These are phyloP conservation scores for Protobothrops mucrosquamatus DNA, from an alignment of 2,113 vertebrate genomes.

Conservation along the genomic window DNA sequence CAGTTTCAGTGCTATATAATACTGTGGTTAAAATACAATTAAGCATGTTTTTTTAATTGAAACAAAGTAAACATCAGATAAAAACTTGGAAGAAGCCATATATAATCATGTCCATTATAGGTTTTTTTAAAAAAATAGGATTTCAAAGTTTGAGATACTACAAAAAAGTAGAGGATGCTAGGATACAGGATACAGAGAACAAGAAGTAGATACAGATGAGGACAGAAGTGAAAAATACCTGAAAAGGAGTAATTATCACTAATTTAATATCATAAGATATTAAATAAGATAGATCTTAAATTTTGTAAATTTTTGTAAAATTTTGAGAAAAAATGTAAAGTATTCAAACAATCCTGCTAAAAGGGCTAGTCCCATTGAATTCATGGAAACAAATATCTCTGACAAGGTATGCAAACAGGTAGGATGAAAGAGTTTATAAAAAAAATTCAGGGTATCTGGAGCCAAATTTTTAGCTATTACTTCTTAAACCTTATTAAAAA, in stretches of 20 bases:
- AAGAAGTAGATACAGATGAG: background rate
- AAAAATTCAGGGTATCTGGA: background rate
- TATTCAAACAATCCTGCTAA: background rate
- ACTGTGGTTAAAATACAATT: background rate
- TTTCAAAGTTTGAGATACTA: background rate
- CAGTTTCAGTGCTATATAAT: background rate
- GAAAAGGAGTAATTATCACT: background rate
- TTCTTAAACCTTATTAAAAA: background rate
- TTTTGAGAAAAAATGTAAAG: background rate
- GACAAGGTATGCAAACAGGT: background rate
- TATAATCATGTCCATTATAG: background rate
- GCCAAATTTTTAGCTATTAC: background rate
- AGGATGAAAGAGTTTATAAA: background rate
- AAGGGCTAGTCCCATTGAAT: background rate
- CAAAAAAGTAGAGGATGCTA: background rate
- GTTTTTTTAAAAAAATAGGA: background rate
- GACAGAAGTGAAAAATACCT: background rate
- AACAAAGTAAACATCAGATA: background rate
- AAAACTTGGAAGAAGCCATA: background rate
- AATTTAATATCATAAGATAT: background rate
- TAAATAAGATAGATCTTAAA: background rate
- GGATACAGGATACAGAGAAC: background rate
- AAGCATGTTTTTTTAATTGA: background rate
- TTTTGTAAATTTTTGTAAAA: background rate
- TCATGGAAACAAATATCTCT: background rate